phyloP scores from a whole-genome alignment of 2,113 vertebrate species.

The Cichladusa arquata region DNA sequence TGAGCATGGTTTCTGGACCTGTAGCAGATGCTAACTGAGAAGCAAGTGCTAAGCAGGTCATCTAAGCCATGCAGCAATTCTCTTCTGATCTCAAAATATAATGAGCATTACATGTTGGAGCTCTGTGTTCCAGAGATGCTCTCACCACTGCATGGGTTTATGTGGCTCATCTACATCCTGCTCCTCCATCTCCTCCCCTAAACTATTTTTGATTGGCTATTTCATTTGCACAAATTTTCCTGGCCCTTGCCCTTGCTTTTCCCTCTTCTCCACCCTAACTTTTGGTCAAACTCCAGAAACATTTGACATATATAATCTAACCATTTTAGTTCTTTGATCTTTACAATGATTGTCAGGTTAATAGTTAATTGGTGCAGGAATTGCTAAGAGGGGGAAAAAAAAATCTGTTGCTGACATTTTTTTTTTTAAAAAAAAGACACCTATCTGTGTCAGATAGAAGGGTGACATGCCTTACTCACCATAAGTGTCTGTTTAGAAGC shows the following conservation, averaged over 20 bases:
- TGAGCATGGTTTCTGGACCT: background rate
- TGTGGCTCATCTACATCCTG: background rate
- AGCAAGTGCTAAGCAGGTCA: background rate
- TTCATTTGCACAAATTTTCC: background rate
- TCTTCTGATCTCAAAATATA: background rate
- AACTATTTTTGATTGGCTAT: background rate
- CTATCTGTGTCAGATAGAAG: background rate
- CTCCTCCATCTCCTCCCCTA: background rate
- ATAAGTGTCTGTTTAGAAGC: background rate
- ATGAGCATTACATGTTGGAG: background rate
- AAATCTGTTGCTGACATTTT: background rate
- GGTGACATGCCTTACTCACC: background rate
- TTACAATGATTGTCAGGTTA: background rate
- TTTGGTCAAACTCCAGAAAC: background rate
- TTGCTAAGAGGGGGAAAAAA: background rate
- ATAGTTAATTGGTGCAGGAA: background rate
- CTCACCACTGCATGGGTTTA: fast-evolving
- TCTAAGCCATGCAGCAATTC: background rate
- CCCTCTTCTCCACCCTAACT: background rate
- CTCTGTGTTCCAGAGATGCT: background rate
- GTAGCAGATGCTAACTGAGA: background rate
- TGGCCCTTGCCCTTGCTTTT: background rate
- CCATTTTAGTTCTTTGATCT: background rate
- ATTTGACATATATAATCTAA: background rate
- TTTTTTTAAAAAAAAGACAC: background rate